phyloP scores from a whole-genome alignment of 2,797 vertebrate genomes.

The Pseudomugil gertrudae region DNA sequence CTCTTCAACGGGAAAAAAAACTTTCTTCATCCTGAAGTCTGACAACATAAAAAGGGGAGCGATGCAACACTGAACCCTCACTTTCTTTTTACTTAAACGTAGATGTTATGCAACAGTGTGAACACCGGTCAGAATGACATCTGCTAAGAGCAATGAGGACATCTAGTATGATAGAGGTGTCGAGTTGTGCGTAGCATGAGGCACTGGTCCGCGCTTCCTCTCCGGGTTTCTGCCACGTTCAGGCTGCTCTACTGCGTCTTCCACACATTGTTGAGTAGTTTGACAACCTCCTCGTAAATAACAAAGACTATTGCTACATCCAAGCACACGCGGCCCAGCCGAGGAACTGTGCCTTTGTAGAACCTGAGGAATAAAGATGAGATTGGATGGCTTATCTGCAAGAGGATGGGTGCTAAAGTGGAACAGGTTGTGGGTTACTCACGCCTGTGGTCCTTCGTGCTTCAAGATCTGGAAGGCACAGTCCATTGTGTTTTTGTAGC shows the following conservation, averaged over 20 bases:
- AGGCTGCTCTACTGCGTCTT: constrained; percentile 73
- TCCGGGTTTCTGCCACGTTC: constrained; percentile 6
- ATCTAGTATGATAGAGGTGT: constrained; percentile 54
- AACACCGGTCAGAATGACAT: constrained; percentile 24
- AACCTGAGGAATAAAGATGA: constrained; percentile 65
- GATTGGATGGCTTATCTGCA: background rate
- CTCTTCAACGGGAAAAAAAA: constrained; percentile 21
- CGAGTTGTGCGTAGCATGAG: constrained; percentile 63
- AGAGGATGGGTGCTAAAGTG: background rate
- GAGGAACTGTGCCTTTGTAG: constrained; percentile 84
- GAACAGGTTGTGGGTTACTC: constrained; percentile 52
- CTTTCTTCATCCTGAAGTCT: background rate
- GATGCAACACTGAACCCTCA: background rate
- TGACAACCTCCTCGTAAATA: constrained; percentile 84
- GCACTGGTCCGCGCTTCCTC: constrained; percentile 50
- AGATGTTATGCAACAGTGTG: constrained; percentile 16
- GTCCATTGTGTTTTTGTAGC: constrained; percentile 86
- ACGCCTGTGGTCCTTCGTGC: constrained; percentile 86
- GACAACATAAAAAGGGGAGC: background rate
- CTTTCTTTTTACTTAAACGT: constrained; percentile 6
- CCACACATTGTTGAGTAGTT: constrained; percentile 81
- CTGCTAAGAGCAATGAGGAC: constrained; percentile 29
- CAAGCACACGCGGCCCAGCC: constrained; percentile 79
- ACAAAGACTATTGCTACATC: constrained; percentile 84
- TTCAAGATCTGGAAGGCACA: constrained; percentile 88